These are phyloP conservation scores for Oenanthe melanoleuca DNA, from an alignment of 2,113 vertebrate genomes.

Conservation along the genomic window DNA sequence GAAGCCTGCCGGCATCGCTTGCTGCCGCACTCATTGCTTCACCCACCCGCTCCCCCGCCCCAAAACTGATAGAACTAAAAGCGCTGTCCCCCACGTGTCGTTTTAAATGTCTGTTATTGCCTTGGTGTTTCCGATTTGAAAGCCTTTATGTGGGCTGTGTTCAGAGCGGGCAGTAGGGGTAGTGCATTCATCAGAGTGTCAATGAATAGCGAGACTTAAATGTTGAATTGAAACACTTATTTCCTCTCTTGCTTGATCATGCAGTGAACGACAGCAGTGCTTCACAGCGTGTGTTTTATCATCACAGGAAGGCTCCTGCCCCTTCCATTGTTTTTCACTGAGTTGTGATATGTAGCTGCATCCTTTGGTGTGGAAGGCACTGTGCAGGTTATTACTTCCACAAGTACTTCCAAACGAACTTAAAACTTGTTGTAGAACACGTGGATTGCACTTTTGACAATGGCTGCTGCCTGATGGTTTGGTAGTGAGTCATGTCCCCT, in stretches of 20 bases:
- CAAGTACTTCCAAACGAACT: not conserved
- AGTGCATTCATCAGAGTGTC: fast-evolving
- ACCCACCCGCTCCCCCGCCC: not conserved
- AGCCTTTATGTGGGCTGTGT: not conserved
- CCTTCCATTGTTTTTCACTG: not conserved
- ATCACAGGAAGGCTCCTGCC: not conserved
- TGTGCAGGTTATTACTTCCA: not conserved
- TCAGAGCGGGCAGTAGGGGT: not conserved
- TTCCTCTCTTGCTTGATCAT: not conserved
- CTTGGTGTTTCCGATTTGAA: not conserved
- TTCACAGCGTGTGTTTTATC: not conserved
- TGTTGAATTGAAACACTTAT: not conserved
- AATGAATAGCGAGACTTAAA: fast-evolving
- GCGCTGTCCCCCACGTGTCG: fast-evolving
- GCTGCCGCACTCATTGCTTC: fast-evolving
- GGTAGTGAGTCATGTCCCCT: not conserved
- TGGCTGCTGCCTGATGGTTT: not conserved
- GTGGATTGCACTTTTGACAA: not conserved
- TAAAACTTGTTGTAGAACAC: not conserved
- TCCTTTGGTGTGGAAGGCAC: not conserved
- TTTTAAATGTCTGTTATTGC: not conserved
- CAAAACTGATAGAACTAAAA: not conserved
- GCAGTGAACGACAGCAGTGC: fast-evolving
- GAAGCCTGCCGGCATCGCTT: not conserved
- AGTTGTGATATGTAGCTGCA: not conserved